These are phyloP conservation scores for Halictus ligatus DNA, from an alignment of 2,888 invertebrate species.

Conservation along the genomic window DNA sequence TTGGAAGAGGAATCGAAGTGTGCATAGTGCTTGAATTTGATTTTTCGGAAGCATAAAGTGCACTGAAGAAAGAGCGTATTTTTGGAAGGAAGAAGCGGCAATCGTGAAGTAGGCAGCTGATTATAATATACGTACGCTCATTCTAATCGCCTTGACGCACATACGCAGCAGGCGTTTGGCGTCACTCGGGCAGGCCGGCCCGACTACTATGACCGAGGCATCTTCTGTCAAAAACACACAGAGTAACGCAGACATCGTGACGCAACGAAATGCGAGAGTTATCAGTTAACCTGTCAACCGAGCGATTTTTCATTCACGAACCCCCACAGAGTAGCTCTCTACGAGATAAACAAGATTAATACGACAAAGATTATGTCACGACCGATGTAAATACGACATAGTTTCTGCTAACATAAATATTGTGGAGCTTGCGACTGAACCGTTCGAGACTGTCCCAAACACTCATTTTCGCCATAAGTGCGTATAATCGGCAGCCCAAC, in stretches of 20 bases:
- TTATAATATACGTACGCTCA: neutral
- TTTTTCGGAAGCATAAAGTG: neutral
- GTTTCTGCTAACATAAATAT: neutral
- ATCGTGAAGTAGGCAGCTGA: neutral
- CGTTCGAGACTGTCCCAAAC: too few relatives aligned
- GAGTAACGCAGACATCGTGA: neutral
- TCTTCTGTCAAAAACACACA: neutral
- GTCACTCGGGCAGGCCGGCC: neutral
- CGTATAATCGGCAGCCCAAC: too few relatives aligned
- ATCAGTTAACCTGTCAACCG: slow-evolving; percentile 4
- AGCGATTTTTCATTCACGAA: slow-evolving; percentile 4
- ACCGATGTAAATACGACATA: neutral
- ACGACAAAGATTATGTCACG: slow-evolving; percentile 1
- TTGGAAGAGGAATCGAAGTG: too few relatives aligned
- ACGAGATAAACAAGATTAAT: neutral
- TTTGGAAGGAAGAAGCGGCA: too few relatives aligned
- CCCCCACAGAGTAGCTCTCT: neutral
- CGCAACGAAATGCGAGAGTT: neutral
- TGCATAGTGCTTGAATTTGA: neutral
- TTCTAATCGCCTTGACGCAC: neutral
- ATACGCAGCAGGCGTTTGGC: neutral
- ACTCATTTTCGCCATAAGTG: too few relatives aligned
- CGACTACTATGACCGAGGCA: neutral
- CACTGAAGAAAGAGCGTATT: too few relatives aligned
- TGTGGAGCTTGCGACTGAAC: neutral